A percentile compares a stretch with the other conserved stretches of the same genome.
Conservation (phyloP, 2,888 invertebrate species). For the Neoaliturus tenellus region DNA sequence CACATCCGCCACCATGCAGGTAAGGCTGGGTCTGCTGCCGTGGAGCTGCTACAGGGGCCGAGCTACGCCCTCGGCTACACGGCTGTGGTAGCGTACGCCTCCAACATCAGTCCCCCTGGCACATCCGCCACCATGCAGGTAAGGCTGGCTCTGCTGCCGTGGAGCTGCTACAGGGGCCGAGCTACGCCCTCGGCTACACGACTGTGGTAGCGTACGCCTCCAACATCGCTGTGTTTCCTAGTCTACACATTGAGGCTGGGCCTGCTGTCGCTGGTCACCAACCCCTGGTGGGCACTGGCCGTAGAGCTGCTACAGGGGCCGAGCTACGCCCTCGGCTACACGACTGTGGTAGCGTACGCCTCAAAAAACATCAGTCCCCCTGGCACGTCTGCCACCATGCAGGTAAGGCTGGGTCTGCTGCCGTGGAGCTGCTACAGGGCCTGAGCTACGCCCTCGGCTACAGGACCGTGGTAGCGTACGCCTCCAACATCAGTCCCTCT, state of each 20-base stretch:
- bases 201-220: constrained; percentile 86
- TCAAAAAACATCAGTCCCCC: constrained; percentile 80
- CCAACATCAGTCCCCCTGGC: constrained; percentile 80
- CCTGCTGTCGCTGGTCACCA: constrained; percentile 84
- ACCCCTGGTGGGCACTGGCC: constrained; percentile 89
- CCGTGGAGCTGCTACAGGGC: constrained; percentile 89
- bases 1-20: constrained; percentile 88
- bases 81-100: constrained; percentile 85
- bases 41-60: constrained; percentile 91
- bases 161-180: constrained; percentile 91
- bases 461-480: constrained; percentile 85
- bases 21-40: constrained; percentile 84
- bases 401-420: constrained; percentile 84
- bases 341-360: constrained; percentile 85
- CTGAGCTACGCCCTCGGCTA: constrained; percentile 93
- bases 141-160: constrained; percentile 88
- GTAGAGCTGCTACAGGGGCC: constrained; percentile 92
- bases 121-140: constrained; percentile 92
- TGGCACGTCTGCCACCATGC: constrained; percentile 89
- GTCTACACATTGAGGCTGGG: constrained; percentile 85
- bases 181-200: constrained; percentile 91
- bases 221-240: constrained; percentile 81
- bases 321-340: constrained; percentile 90
- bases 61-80: constrained; percentile 92
- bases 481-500: constrained; percentile 79